Percentiles rank a stretch among this genome's conserved stretches.
Evolutionary conservation across 2,888 invertebrate species (phyloP).

Genomic region (Chesias legatella): DNA sequence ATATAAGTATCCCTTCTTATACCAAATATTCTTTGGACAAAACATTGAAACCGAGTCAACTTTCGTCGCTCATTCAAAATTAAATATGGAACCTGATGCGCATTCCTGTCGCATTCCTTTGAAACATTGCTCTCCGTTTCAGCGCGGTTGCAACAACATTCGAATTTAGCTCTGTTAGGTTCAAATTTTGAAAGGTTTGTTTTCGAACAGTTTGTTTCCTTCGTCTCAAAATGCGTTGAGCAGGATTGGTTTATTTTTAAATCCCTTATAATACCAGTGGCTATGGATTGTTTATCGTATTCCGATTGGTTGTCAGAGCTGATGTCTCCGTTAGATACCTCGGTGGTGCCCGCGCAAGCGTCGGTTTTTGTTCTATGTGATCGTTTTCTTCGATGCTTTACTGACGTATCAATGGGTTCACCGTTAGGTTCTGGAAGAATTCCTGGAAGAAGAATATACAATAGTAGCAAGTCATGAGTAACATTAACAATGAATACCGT

Average conservation of each 20-base stretch:
- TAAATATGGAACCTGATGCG: conserved; percentile 34
- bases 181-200: conserved; percentile 1
- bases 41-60: conserved; percentile 58
- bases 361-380: conserved; percentile 61
- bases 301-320: conserved; percentile 18
- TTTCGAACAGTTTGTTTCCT: conserved; percentile 13
- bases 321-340: conserved; percentile 22
- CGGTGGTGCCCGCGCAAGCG: conserved; percentile 56
- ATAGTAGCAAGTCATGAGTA: too few relatives aligned
- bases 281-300: conserved; percentile 33
- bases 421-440: conserved; percentile 48
- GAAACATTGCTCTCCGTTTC: conserved; percentile 5
- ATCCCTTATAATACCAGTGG: conserved; percentile 45
- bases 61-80: conserved; percentile 43
- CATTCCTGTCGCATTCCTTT: background rate
- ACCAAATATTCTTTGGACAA: conserved; percentile 60
- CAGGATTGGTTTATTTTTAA: conserved; percentile 43
- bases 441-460: conserved; percentile 28
- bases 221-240: conserved; percentile 38
- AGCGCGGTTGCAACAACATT: conserved; percentile 7
- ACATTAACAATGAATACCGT: too few relatives aligned
- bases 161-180: too few relatives aligned
- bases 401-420: conserved; percentile 22
- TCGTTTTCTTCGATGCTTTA: conserved; percentile 40
- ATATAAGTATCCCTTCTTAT: conserved; percentile 39